These are phyloP conservation scores for Diarsia brunnea DNA, from an alignment of 2,888 invertebrate species.

Conservation along the genomic window DNA sequence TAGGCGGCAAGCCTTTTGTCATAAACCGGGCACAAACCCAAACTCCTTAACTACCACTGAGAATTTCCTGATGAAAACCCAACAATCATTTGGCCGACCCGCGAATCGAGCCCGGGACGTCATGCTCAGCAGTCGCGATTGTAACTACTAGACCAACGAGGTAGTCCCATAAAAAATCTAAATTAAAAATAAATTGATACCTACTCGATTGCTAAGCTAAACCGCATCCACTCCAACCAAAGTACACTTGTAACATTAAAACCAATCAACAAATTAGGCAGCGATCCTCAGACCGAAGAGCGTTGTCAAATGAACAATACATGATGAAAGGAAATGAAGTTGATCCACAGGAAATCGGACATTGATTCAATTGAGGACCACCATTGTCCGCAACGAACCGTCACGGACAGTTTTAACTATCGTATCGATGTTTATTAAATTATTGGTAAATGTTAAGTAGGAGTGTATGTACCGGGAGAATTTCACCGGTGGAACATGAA, in stretches of 20 bases:
- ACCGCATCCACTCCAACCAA: conserved; percentile 45
- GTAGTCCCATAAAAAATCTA: too few relatives aligned
- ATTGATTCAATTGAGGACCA: conserved; percentile 87
- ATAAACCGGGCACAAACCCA: too few relatives aligned
- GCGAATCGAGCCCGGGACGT: too few relatives aligned
- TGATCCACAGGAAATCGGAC: conserved; percentile 89
- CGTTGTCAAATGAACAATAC: conserved; percentile 87
- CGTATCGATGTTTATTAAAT: conserved; percentile 55
- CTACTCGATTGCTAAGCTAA: neutral
- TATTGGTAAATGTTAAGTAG: conserved; percentile 45
- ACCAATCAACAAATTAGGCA: conserved; percentile 83
- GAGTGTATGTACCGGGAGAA: neutral
- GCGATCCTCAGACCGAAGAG: conserved; percentile 77
- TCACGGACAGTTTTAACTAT: conserved; percentile 80
- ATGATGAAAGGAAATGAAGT: conserved; percentile 88
- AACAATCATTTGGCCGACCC: too few relatives aligned
- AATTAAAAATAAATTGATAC: too few relatives aligned
- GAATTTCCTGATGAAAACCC: too few relatives aligned
- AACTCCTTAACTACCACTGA: too few relatives aligned
- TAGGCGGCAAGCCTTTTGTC: too few relatives aligned
- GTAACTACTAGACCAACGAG: too few relatives aligned
- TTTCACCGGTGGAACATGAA: neutral
- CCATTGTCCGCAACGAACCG: conserved; percentile 80
- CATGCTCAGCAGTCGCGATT: too few relatives aligned
- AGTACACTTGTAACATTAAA: conserved; percentile 78